Conservation (phyloP, 2,797 vertebrate genomes). For the Syndactyla subalaris region DNA sequence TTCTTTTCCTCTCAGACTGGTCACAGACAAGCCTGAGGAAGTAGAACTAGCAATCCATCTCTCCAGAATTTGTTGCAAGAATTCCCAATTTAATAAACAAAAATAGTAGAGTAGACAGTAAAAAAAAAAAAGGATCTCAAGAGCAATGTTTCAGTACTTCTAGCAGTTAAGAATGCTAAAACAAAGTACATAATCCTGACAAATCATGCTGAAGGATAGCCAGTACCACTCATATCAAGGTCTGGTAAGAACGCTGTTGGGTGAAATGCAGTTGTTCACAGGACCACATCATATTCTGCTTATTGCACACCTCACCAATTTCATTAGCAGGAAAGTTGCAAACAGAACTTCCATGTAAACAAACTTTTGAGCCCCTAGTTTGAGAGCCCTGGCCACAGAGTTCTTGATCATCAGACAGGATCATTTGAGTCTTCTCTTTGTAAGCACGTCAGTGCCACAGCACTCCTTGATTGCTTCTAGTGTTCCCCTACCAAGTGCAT, state of each 20-base stretch:
- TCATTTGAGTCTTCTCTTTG: background rate
- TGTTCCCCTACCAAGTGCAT: accelerated
- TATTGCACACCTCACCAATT: background rate
- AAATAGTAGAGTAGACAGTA: background rate
- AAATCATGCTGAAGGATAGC: background rate
- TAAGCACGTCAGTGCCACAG: background rate
- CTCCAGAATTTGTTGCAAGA: background rate
- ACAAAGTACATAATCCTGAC: background rate
- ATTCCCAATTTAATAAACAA: background rate
- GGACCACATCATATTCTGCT: background rate
- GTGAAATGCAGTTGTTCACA: background rate
- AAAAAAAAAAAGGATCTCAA: background rate
- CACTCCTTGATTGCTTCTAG: background rate
- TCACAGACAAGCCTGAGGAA: background rate
- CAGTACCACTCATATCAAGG: background rate
- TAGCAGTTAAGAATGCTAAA: background rate
- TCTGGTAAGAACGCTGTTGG: background rate
- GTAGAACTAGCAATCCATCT: background rate
- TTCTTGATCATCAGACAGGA: background rate
- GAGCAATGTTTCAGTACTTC: background rate
- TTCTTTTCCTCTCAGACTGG: background rate
- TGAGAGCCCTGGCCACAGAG: background rate
- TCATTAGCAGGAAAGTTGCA: background rate
- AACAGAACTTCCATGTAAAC: background rate
- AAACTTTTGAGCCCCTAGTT: background rate